A percentile compares a stretch with the other conserved stretches of the same genome.
phyloP scores from a whole-genome alignment of 2,888 invertebrate genomes.

The Polyommatus iphigenia region DNA sequence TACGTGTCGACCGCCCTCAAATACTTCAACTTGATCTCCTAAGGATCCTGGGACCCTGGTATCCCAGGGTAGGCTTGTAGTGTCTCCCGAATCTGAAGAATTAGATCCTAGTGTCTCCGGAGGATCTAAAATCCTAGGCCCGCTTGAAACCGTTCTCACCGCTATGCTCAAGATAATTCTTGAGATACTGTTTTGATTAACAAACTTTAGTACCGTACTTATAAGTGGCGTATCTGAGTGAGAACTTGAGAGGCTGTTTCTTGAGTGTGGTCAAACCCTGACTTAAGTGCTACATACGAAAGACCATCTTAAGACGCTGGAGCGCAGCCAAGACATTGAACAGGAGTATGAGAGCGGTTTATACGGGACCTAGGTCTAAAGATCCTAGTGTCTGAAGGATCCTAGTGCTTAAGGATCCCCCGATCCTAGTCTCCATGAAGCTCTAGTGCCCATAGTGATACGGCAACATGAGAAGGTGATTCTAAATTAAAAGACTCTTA shows the following conservation, averaged over 20 bases:
- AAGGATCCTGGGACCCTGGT: slow-evolving; percentile 51
- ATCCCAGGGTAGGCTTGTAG: slow-evolving; percentile 37
- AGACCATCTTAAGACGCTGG: too few species aligned
- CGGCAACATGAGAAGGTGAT: slow-evolving; percentile 76
- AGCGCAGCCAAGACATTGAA: too few species aligned
- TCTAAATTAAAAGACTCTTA: slow-evolving; percentile 52
- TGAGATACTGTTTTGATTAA: too few species aligned
- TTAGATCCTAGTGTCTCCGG: not conserved
- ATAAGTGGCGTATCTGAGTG: too few species aligned
- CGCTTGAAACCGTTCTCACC: not conserved
- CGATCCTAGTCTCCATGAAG: slow-evolving; percentile 45
- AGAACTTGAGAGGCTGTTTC: too few species aligned
- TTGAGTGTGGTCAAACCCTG: too few species aligned
- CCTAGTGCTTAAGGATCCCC: not conserved
- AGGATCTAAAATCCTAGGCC: not conserved
- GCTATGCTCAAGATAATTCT: not conserved
- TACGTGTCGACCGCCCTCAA: slow-evolving; percentile 68
- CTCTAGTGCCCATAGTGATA: slow-evolving; percentile 54
- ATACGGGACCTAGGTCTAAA: not conserved
- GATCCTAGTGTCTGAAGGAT: not conserved
- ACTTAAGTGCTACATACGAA: too few species aligned
- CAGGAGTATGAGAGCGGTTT: not conserved
- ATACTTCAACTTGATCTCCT: slow-evolving; percentile 70
- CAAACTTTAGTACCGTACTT: too few species aligned
- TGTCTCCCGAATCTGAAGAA: not conserved